Evolutionary conservation across 2,113 vertebrate genomes (phyloP).

Genomic region (Bettongia penicillata): DNA sequence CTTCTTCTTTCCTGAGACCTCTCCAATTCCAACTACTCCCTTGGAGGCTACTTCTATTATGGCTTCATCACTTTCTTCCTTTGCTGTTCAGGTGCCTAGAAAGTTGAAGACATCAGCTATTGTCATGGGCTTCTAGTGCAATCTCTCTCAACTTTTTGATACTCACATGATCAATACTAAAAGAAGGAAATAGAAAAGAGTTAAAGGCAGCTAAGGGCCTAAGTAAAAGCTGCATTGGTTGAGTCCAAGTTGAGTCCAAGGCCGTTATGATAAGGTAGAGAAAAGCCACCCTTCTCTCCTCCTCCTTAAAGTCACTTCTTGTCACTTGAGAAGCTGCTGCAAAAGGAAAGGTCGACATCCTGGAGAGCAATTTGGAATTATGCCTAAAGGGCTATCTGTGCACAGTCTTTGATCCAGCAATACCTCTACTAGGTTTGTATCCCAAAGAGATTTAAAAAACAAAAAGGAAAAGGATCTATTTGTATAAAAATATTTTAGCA

Average conservation of each 20-base stretch:
- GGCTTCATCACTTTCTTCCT: not conserved
- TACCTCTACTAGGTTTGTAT: not conserved
- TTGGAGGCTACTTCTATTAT: not conserved
- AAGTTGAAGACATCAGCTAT: not conserved
- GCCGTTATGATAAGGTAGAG: not conserved
- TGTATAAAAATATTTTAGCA: not conserved
- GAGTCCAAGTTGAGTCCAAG: not conserved
- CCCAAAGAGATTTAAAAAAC: not conserved
- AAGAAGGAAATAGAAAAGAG: not conserved
- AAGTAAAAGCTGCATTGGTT: not conserved
- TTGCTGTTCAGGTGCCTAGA: not conserved
- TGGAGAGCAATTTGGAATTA: no score
- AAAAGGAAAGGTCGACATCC: not conserved
- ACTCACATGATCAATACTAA: not conserved
- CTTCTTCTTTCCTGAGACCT: not conserved
- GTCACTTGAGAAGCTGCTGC: not conserved
- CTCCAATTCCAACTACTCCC: not conserved
- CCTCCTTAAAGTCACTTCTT: not conserved
- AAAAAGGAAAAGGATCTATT: not conserved
- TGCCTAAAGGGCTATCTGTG: not conserved
- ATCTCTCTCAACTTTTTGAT: not conserved
- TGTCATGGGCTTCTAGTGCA: not conserved
- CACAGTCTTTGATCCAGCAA: not conserved
- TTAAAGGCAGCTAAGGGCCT: not conserved
- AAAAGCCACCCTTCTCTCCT: not conserved